These are phyloP conservation scores for Tuberolachnus salignus DNA, from an alignment of 2,888 invertebrate species.

Conservation along the genomic window DNA sequence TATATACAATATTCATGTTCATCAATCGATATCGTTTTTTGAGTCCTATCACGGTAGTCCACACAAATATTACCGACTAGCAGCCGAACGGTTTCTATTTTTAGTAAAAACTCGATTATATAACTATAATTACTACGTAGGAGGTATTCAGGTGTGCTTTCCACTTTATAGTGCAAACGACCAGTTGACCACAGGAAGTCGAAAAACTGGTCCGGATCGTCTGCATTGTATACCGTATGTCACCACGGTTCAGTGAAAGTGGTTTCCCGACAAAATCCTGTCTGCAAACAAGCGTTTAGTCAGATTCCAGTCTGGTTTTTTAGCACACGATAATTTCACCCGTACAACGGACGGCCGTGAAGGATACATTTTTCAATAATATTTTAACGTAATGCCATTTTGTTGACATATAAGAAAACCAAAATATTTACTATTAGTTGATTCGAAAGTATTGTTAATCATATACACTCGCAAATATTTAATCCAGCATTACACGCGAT, in stretches of 20 bases:
- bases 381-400: not conserved
- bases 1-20: not conserved
- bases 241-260: slow-evolving; percentile 48
- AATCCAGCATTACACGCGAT: not conserved
- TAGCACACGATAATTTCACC: slow-evolving; percentile 30
- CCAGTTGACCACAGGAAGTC: slow-evolving; percentile 48
- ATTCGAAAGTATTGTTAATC: slow-evolving; percentile 22
- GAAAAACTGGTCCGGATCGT: slow-evolving; percentile 50
- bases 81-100: slow-evolving; percentile 24
- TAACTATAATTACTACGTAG: slow-evolving; percentile 19
- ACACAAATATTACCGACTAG: not conserved
- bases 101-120: slow-evolving; percentile 26
- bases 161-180: slow-evolving; percentile 18
- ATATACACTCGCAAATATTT: not conserved
- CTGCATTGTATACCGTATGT: slow-evolving; percentile 47
- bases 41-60: not conserved
- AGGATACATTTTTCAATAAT: not conserved
- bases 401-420: slow-evolving; percentile 27
- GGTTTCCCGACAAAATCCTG: slow-evolving; percentile 37
- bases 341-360: not conserved
- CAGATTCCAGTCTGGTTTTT: slow-evolving; percentile 34
- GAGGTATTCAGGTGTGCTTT: slow-evolving; percentile 25
- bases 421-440: not conserved
- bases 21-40: not conserved
- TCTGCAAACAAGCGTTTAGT: not conserved